These are phyloP conservation scores for Tipula helvola DNA, from an alignment of 2,888 invertebrate species.

Conservation along the genomic window DNA sequence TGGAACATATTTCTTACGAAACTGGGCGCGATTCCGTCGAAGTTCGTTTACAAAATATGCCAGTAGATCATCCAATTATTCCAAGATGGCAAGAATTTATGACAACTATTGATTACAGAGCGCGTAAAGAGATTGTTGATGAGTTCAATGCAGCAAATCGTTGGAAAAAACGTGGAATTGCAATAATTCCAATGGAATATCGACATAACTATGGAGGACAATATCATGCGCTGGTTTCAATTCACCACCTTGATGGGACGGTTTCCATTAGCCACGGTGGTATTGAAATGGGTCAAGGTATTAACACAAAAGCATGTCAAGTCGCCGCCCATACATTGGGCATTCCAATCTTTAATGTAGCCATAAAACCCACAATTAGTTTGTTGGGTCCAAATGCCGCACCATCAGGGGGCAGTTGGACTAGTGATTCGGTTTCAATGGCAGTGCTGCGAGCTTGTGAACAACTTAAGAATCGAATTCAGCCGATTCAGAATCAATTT, in stretches of 20 bases:
- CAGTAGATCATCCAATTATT: slow-evolving; percentile 38
- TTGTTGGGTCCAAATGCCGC: slow-evolving; percentile 52
- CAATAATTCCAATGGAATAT: slow-evolving; percentile 52
- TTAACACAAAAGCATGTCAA: slow-evolving; percentile 62
- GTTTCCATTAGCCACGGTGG: slow-evolving; percentile 61
- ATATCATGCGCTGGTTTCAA: slow-evolving; percentile 46
- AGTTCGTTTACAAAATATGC: slow-evolving; percentile 44
- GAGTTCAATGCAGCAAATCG: slow-evolving; percentile 54
- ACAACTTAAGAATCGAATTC: slow-evolving; percentile 43
- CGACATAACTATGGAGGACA: slow-evolving; percentile 40
- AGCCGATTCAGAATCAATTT: slow-evolving; percentile 43
- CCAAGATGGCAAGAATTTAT: slow-evolving; percentile 35
- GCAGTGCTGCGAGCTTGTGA: slow-evolving; percentile 51
- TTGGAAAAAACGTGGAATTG: slow-evolving; percentile 70
- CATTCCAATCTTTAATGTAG: slow-evolving; percentile 51
- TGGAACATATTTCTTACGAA: slow-evolving; percentile 50
- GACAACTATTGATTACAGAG: slow-evolving; percentile 42
- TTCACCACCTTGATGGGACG: slow-evolving; percentile 48
- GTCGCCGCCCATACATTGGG: slow-evolving; percentile 59
- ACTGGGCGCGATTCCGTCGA: slow-evolving; percentile 44
- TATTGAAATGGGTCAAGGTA: slow-evolving; percentile 70
- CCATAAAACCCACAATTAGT: slow-evolving; percentile 51
- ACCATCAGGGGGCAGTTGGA: slow-evolving; percentile 56
- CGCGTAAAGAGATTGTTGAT: slow-evolving; percentile 41
- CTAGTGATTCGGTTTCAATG: slow-evolving; percentile 54